phyloP scores from a whole-genome alignment of 35 echinoderm and acorn worm species.

The Lytechinus pictus region DNA sequence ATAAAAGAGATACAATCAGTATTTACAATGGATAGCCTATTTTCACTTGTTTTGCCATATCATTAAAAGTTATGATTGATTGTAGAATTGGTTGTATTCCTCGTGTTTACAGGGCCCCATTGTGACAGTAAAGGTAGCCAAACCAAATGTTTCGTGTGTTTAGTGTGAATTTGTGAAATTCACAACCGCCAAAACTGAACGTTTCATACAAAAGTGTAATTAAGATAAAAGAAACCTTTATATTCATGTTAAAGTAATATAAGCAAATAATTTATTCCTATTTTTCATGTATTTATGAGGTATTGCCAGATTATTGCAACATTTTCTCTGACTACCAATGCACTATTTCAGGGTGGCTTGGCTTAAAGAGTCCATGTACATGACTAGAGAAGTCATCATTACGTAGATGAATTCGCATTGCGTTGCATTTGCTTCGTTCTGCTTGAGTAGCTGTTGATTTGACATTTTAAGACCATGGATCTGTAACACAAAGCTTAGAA shows the following conservation, averaged over 20 bases:
- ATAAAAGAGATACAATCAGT: too few species aligned
- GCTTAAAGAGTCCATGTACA: not conserved
- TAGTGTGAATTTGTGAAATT: not conserved
- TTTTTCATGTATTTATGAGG: not conserved
- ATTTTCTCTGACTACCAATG: not conserved
- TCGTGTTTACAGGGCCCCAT: not conserved
- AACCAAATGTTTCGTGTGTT: not conserved
- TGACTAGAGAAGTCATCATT: not conserved
- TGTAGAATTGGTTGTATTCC: too few species aligned
- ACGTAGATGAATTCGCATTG: not conserved
- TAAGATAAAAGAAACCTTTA: not conserved
- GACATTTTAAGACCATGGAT: not conserved
- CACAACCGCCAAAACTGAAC: too few species aligned
- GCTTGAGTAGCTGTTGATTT: not conserved
- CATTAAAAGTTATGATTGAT: too few species aligned
- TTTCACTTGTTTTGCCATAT: too few species aligned
- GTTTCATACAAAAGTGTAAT: not conserved
- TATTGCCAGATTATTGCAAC: not conserved
- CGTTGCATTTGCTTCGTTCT: not conserved
- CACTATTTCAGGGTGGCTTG: not conserved
- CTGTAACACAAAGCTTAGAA: too few species aligned
- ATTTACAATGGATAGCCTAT: too few species aligned
- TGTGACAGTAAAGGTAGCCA: not conserved
- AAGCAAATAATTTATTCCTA: not conserved
- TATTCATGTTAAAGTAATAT: not conserved